Conservation (phyloP, 1,140 invertebrate genomes). For the Drosophila kanapiae region DNA sequence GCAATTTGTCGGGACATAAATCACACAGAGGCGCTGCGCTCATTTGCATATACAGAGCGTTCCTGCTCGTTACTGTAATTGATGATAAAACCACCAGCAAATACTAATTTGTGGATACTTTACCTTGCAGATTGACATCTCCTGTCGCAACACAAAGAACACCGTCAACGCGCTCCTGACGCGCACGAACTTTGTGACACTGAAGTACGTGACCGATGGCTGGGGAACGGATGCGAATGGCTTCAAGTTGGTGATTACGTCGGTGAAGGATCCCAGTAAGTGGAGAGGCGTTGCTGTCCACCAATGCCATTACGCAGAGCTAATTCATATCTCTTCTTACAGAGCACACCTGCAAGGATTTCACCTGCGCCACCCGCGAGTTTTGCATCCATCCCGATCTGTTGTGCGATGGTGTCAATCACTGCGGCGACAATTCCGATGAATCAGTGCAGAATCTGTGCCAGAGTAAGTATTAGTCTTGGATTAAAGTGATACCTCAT, state of each 20-base stretch:
- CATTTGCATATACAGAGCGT: slow-evolving; percentile 14
- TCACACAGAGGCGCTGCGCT: slow-evolving; percentile 7
- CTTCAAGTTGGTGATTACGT: slow-evolving; percentile 96
- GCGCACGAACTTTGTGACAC: slow-evolving; percentile 95
- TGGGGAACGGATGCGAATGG: slow-evolving; percentile 96
- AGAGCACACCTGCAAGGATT: slow-evolving; percentile 95
- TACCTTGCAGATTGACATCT: slow-evolving; percentile 91
- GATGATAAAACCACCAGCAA: slow-evolving; percentile 27
- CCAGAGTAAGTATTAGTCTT: slow-evolving; percentile 88
- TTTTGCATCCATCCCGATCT: slow-evolving; percentile 96
- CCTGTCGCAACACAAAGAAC: slow-evolving; percentile 95
- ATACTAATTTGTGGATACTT: slow-evolving; percentile 29
- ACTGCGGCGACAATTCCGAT: slow-evolving; percentile 96
- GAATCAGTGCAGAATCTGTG: slow-evolving; percentile 93
- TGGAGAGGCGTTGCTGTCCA: slow-evolving; percentile 63
- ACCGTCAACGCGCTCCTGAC: slow-evolving; percentile 95
- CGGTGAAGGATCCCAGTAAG: slow-evolving; percentile 96
- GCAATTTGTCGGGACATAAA: slow-evolving; percentile 23
- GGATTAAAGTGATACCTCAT: too few species aligned
- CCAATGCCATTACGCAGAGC: slow-evolving; percentile 4
- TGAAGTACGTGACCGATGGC: slow-evolving; percentile 96
- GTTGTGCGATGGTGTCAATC: slow-evolving; percentile 95
- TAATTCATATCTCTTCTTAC: slow-evolving; percentile 76
- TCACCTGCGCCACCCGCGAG: slow-evolving; percentile 92
- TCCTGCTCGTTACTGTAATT: slow-evolving; percentile 33